Conservation (phyloP, 2,888 invertebrate genomes). For the Peribatodes rhomboidaria region DNA sequence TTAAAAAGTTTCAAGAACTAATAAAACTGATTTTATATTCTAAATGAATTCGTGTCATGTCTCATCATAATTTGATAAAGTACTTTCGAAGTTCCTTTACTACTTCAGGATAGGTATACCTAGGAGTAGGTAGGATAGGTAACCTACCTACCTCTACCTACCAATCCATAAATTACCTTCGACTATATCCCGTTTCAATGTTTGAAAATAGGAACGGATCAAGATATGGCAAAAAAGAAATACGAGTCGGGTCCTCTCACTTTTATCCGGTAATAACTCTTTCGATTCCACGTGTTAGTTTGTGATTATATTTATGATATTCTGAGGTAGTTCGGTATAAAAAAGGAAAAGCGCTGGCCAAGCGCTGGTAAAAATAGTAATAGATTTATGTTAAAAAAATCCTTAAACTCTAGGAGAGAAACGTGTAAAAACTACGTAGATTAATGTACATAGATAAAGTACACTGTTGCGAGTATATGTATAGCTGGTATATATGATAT, state of each 20-base stretch:
- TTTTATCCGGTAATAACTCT: conserved; percentile 23
- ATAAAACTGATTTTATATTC: background rate
- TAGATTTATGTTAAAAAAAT: background rate
- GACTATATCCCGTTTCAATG: conserved; percentile 13
- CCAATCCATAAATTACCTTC: conserved; percentile 4
- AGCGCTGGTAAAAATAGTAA: background rate
- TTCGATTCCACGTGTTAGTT: conserved; percentile 18
- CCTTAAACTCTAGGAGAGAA: background rate
- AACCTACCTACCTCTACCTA: background rate
- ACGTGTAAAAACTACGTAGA: background rate
- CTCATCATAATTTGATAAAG: background rate
- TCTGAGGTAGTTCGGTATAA: conserved; percentile 6
- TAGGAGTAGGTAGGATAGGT: no score
- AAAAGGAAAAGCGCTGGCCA: conserved; percentile 1
- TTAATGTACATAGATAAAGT: background rate
- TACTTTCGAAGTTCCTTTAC: background rate
- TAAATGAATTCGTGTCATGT: background rate
- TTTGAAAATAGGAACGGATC: conserved; percentile 23
- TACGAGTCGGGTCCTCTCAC: conserved; percentile 28
- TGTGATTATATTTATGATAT: conserved; percentile 9
- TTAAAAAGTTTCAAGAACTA: background rate
- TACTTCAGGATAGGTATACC: background rate
- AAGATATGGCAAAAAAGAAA: conserved; percentile 32
- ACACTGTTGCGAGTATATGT: no score
- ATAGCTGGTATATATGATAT: background rate